phyloP scores from a whole-genome alignment of 2,797 vertebrate genomes.

The Ctenopoma multispine region DNA sequence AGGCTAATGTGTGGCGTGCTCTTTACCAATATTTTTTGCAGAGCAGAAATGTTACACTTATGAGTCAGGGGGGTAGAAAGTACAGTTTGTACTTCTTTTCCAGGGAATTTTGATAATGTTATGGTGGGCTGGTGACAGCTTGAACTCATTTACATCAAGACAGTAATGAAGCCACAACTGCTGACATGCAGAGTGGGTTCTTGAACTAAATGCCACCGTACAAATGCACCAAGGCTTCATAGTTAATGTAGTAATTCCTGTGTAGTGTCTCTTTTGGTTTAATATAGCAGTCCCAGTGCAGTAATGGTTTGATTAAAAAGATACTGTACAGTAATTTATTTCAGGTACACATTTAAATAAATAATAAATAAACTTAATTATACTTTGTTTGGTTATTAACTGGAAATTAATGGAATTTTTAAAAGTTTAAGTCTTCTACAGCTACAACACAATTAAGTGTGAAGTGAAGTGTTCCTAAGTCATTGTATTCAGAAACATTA shows the following conservation, averaged over 20 bases:
- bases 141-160: constrained; percentile 48
- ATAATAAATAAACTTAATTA: too few relatives aligned
- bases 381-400: too few relatives aligned
- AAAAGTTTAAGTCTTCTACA: too few relatives aligned
- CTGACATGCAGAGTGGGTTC: constrained; percentile 32
- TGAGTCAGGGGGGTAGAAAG: constrained; percentile 37
- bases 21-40: constrained; percentile 28
- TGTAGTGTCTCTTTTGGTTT: constrained; percentile 10
- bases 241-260: constrained; percentile 14
- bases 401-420: too few relatives aligned
- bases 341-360: not conserved
- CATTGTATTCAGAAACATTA: not conserved
- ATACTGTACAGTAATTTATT: not conserved
- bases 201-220: constrained; percentile 19
- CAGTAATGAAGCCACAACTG: constrained; percentile 36
- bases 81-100: constrained; percentile 35
- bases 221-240: constrained; percentile 24
- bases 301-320: constrained; percentile 28
- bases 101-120: constrained; percentile 32
- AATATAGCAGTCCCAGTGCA: constrained; percentile 6
- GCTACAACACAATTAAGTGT: not conserved
- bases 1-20: constrained; percentile 46
- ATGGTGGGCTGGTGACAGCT: constrained; percentile 40
- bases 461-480: not conserved
- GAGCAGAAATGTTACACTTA: constrained; percentile 49